Evolutionary conservation across 2,113 vertebrate species (phyloP).

Genomic region (Rhinolophus ferrumequinum): DNA sequence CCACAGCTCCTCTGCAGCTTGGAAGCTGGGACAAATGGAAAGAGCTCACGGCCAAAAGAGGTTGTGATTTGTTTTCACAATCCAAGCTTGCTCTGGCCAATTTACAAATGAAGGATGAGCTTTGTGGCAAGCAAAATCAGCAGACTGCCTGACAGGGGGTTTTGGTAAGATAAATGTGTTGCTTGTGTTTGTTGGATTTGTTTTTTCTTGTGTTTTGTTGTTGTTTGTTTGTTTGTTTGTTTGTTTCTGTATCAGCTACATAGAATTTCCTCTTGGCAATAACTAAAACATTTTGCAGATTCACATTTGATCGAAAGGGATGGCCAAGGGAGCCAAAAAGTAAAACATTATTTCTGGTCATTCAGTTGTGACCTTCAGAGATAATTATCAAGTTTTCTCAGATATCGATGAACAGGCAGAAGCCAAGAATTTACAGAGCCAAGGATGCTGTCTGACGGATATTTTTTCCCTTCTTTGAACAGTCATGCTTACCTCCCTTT

Average conservation of each 20-base stretch:
- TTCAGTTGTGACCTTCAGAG: conserved; percentile 80
- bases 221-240: background rate
- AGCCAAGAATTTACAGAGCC: conserved; percentile 10
- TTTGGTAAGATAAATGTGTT: conserved; percentile 67
- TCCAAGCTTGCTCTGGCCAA: conserved; percentile 43
- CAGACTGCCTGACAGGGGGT: conserved; percentile 59
- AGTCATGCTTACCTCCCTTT: background rate
- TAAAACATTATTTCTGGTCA: background rate
- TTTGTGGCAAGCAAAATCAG: conserved; percentile 55
- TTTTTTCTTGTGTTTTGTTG: background rate
- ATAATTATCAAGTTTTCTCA: conserved; percentile 67
- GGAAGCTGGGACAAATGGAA: conserved; percentile 70
- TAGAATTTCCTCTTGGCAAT: conserved; percentile 57
- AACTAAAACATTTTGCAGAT: conserved; percentile 77
- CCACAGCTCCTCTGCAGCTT: conserved; percentile 67
- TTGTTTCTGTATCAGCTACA: conserved; percentile 42
- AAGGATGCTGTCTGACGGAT: conserved; percentile 13
- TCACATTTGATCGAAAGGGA: conserved; percentile 56
- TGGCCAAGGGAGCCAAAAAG: background rate
- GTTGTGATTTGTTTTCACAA: conserved; percentile 54
- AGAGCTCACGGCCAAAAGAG: conserved; percentile 73
- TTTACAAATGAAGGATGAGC: conserved; percentile 50
- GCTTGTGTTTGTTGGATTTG: conserved; percentile 2
- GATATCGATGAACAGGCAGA: conserved; percentile 26
- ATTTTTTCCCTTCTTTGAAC: conserved; percentile 39